Conservation (phyloP, 2,113 vertebrate species). For the Chitala chitala region DNA sequence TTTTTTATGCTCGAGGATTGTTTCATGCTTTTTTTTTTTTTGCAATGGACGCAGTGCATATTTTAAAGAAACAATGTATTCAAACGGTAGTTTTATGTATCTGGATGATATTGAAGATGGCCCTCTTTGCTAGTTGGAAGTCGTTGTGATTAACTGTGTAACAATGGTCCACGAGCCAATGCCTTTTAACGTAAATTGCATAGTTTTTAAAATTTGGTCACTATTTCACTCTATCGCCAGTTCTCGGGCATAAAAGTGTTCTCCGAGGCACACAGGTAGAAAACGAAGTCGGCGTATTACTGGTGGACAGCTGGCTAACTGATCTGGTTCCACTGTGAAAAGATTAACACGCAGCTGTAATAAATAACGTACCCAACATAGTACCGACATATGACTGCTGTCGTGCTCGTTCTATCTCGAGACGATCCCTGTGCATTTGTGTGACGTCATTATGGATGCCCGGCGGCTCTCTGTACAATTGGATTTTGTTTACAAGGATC, state of each 20-base stretch:
- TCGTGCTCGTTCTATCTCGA: neutral
- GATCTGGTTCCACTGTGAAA: no score
- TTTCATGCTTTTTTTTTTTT: no score
- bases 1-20: neutral
- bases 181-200: neutral
- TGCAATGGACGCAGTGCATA: no score
- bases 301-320: neutral
- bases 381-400: no score
- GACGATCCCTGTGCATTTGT: neutral
- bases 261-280: neutral
- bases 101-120: constrained; percentile 1
- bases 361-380: no score
- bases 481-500: neutral
- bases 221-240: no score
- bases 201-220: no score
- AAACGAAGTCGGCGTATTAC: neutral
- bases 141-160: neutral
- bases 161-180: neutral
- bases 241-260: no score
- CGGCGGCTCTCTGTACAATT: neutral
- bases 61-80: neutral
- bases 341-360: no score
- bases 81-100: neutral
- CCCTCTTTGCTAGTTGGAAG: neutral
- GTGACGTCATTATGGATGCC: constrained; percentile 4